Conservation (phyloP, 92 coral and sea anemone species). For the Porites divaricata region DNA sequence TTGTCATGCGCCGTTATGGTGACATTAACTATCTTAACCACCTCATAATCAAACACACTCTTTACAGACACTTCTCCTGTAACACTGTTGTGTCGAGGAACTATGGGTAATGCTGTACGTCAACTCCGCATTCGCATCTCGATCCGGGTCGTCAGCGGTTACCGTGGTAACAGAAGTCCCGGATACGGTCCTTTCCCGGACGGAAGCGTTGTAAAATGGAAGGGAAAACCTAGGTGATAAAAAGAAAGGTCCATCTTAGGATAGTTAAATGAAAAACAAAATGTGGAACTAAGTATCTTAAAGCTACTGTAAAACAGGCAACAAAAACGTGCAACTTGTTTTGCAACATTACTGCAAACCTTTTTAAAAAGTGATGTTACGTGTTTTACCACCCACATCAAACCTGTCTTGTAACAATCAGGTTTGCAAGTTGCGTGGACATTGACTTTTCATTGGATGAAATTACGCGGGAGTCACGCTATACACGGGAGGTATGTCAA, state of each 20-base stretch:
- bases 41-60: conserved; percentile 60
- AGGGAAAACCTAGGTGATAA: conserved; percentile 35
- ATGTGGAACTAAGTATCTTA: neutral
- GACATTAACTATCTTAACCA: conserved; percentile 16
- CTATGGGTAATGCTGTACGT: conserved; percentile 53
- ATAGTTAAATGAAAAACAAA: no score
- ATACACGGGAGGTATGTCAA: no score
- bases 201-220: conserved; percentile 54
- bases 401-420: no score
- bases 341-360: no score
- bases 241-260: neutral
- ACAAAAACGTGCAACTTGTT: no score
- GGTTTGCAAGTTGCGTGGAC: no score
- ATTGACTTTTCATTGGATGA: no score
- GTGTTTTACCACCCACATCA: no score
- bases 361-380: no score
- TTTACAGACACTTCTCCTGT: conserved; percentile 66
- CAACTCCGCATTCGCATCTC: conserved; percentile 66
- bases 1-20: conserved; percentile 59
- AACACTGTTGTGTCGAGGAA: conserved; percentile 15
- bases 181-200: conserved; percentile 63
- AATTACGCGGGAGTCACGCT: no score
- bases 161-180: conserved; percentile 71
- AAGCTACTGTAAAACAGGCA: no score
- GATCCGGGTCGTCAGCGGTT: conserved; percentile 61